These are phyloP conservation scores for Chaetogeoica ovagalla DNA, from an alignment of 2,888 invertebrate species.

Conservation along the genomic window DNA sequence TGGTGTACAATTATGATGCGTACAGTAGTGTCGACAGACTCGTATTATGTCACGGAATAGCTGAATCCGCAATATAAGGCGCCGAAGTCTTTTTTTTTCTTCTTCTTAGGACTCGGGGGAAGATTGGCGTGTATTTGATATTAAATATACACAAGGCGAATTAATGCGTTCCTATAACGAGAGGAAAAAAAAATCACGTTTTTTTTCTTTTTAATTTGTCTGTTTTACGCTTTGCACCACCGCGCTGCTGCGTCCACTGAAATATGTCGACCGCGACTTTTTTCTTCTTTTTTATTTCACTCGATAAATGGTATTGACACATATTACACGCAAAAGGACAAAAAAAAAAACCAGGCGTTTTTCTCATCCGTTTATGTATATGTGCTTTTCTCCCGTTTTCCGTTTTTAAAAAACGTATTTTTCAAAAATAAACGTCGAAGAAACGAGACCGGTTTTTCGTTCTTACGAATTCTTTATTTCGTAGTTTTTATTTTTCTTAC, in stretches of 20 bases:
- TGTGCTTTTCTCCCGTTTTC: too few relatives aligned
- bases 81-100: too few relatives aligned
- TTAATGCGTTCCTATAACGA: not conserved
- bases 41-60: constrained; percentile 2
- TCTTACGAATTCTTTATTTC: too few relatives aligned
- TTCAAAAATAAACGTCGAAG: too few relatives aligned
- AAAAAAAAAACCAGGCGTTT: too few relatives aligned
- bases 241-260: constrained; percentile 16
- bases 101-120: not conserved
- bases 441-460: too few relatives aligned
- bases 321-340: too few relatives aligned
- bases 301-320: too few relatives aligned
- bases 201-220: not conserved
- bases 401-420: too few relatives aligned
- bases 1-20: not conserved
- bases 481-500: too few relatives aligned
- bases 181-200: constrained; percentile 32
- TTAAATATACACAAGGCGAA: not conserved
- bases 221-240: too few relatives aligned
- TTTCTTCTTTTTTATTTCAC: too few relatives aligned
- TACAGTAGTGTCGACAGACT: constrained; percentile 2
- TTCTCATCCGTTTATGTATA: not conserved
- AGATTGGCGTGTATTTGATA: not conserved
- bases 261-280: not conserved
- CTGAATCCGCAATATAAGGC: constrained; percentile 25